Conservation (phyloP, 2,113 vertebrate species). For the Chlamydotis undulata region DNA sequence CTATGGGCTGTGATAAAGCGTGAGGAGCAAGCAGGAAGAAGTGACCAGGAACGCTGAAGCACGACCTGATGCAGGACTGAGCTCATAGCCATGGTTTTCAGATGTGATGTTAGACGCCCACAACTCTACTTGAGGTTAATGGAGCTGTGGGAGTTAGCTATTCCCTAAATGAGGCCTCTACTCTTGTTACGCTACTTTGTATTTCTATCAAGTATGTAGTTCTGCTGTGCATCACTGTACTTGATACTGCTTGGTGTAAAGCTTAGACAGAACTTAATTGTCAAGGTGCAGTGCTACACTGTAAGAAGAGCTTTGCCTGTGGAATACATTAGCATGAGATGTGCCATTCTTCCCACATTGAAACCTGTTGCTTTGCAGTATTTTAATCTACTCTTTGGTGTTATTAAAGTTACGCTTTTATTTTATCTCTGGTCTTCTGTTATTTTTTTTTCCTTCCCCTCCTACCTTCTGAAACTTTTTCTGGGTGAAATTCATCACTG, state of each 20-base stretch:
- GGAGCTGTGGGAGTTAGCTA: not conserved
- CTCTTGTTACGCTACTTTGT: not conserved
- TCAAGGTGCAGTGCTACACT: not conserved
- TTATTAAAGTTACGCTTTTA: slow-evolving; percentile 25
- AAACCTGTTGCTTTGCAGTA: not conserved
- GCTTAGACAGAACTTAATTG: not conserved
- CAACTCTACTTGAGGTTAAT: not conserved
- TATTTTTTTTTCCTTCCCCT: not conserved
- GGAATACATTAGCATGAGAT: not conserved
- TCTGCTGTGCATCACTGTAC: not conserved
- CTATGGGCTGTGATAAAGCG: not conserved
- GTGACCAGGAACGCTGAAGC: not conserved
- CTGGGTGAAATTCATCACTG: not conserved
- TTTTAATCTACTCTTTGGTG: not conserved
- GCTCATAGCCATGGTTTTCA: not conserved
- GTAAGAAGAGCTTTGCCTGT: not conserved
- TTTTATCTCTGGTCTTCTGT: not conserved
- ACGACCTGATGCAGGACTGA: fast-evolving
- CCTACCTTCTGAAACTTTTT: not conserved
- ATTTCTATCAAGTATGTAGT: not conserved
- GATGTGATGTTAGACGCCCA: fast-evolving
- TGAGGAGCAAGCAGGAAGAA: not conserved
- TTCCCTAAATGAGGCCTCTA: not conserved
- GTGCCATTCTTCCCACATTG: not conserved
- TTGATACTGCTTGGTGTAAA: not conserved